Conservation (phyloP, 2,113 vertebrate species). For the Quiscalus mexicanus region DNA sequence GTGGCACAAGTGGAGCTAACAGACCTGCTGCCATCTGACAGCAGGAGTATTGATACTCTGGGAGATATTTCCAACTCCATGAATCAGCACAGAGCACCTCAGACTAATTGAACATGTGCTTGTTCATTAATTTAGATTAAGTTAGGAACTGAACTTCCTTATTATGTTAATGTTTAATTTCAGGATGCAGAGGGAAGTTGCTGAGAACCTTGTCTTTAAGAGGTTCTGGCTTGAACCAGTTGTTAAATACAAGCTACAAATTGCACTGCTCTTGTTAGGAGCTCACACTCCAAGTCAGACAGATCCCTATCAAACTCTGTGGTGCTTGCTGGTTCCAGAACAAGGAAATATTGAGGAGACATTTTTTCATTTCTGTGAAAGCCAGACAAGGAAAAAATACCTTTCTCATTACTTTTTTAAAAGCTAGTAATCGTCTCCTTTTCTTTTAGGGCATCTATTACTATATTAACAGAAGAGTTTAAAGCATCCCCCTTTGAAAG, state of each 20-base stretch:
- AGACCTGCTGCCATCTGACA: slow-evolving; percentile 13
- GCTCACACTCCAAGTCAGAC: not conserved
- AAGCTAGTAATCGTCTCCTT: not conserved
- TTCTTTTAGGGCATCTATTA: not conserved
- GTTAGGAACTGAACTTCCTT: slow-evolving; percentile 48
- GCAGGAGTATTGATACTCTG: slow-evolving; percentile 28
- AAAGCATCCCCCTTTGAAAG: not conserved
- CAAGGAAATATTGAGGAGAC: not conserved
- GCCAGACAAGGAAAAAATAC: not conserved
- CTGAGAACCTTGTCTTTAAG: slow-evolving; percentile 20
- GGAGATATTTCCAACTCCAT: slow-evolving; percentile 40
- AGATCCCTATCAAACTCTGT: not conserved
- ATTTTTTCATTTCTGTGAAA: not conserved
- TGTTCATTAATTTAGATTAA: slow-evolving; percentile 55
- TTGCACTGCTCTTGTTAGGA: not conserved
- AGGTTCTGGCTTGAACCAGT: slow-evolving; percentile 22
- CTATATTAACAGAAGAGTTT: not conserved
- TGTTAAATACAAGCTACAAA: not conserved
- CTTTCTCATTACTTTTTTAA: not conserved
- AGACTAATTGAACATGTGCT: slow-evolving; percentile 26
- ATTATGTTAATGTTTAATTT: slow-evolving; percentile 62
- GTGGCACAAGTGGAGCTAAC: not conserved
- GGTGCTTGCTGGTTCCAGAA: not conserved
- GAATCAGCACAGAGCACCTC: slow-evolving; percentile 10
- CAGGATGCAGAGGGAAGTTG: slow-evolving; percentile 20